Evolutionary conservation across 1,140 invertebrate genomes (phyloP).

Genomic region (Drosophila truncata): DNA sequence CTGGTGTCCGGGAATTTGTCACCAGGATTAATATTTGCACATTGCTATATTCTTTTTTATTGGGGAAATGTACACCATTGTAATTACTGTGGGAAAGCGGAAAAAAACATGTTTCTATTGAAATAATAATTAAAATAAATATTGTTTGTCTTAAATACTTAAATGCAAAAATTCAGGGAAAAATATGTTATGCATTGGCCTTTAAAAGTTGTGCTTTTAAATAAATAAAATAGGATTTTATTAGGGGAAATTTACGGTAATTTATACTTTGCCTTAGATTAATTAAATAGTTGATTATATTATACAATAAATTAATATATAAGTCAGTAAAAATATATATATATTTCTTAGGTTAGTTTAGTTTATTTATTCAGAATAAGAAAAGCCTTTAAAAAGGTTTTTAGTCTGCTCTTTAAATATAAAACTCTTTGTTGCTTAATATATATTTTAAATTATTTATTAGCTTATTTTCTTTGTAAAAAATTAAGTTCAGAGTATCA

Average conservation of each 20-base stretch:
- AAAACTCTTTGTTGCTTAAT: no score
- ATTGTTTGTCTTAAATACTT: neutral
- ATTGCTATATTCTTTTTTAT: neutral
- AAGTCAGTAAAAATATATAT: no score
- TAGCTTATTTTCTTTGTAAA: neutral
- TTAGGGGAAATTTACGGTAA: no score
- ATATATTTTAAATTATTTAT: no score
- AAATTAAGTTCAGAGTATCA: neutral
- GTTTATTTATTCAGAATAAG: no score
- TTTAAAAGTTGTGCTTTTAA: neutral
- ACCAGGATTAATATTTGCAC: constrained; percentile 2
- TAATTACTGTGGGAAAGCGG: neutral
- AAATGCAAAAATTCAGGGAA: neutral
- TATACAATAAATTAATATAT: neutral
- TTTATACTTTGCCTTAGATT: neutral
- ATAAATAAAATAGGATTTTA: neutral
- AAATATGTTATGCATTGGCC: neutral
- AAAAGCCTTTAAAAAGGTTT: neutral
- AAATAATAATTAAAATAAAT: constrained; percentile 5
- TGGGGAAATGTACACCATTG: neutral
- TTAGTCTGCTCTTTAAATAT: neutral
- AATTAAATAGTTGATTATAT: neutral
- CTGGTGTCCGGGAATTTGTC: constrained; percentile 10
- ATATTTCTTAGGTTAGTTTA: no score
- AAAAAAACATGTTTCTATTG: neutral